Percentiles rank a stretch among this genome's conserved stretches.
phyloP scores from a whole-genome alignment of 2,113 vertebrate species.

The Campylorhamphus procurvoides region DNA sequence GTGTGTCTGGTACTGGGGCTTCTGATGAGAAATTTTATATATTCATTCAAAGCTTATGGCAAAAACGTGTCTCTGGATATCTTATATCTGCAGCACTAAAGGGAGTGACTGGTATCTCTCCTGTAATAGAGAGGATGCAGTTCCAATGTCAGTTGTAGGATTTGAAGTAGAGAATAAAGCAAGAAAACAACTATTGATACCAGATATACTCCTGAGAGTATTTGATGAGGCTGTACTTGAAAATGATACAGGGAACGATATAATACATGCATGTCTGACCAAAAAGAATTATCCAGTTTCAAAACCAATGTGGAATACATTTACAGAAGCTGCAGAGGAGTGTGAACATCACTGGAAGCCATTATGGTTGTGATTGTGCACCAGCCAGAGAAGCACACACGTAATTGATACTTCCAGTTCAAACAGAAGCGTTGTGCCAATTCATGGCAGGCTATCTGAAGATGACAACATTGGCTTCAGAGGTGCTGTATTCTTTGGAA shows the following conservation, averaged over 20 bases:
- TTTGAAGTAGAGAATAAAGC: background rate
- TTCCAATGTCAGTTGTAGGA: background rate
- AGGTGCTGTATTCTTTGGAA: background rate
- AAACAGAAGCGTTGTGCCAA: background rate
- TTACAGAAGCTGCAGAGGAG: background rate
- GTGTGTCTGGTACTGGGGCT: background rate
- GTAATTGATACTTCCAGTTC: background rate
- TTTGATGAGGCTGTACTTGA: background rate
- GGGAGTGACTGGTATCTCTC: background rate
- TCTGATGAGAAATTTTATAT: background rate
- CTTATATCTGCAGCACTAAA: background rate
- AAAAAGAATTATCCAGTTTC: background rate
- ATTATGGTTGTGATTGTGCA: background rate
- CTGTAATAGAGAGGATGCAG: background rate
- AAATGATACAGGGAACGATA: background rate
- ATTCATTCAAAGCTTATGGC: background rate
- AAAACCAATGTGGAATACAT: background rate
- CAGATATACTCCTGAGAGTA: constrained; percentile 1
- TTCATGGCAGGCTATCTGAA: background rate
- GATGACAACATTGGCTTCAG: background rate
- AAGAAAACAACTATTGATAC: background rate
- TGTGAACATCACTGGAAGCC: background rate
- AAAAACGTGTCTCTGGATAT: background rate
- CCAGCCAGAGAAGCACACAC: background rate
- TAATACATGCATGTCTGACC: background rate